Evolutionary conservation across 2,797 vertebrate genomes (phyloP).

Genomic region (Spheniscus humboldti): DNA sequence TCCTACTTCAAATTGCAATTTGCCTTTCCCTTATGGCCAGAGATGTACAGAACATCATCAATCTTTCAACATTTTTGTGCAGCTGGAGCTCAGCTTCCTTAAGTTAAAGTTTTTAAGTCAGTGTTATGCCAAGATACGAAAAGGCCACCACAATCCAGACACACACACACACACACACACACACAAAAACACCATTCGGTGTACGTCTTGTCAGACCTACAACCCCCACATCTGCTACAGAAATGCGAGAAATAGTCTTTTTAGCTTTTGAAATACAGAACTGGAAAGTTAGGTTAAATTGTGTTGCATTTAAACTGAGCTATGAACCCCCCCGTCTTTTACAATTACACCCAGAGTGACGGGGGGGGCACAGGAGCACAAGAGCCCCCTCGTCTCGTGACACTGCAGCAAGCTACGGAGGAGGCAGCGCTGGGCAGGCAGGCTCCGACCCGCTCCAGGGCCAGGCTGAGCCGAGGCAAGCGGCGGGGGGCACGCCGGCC

Average conservation of each 20-base stretch:
- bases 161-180: neutral
- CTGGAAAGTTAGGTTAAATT: neutral
- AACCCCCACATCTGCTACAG: neutral
- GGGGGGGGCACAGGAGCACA: neutral
- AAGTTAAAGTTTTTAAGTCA: conserved; percentile 20
- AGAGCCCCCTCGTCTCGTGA: neutral
- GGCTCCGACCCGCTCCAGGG: neutral
- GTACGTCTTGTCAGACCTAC: neutral
- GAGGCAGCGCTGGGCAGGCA: neutral
- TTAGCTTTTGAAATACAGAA: neutral
- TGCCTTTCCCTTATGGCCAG: neutral
- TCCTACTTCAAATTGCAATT: neutral
- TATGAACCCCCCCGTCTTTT: rapidly evolving
- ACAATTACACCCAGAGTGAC: rapidly evolving
- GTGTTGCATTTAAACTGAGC: neutral
- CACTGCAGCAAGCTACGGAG: neutral
- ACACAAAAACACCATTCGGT: neutral
- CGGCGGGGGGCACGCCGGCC: neutral
- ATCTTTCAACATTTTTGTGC: neutral
- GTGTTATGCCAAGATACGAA: neutral
- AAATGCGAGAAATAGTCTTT: rapidly evolving
- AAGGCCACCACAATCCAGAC: neutral
- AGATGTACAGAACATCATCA: neutral
- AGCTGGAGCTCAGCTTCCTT: neutral
- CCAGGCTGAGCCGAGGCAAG: neutral